A percentile compares a stretch with the other conserved stretches of the same genome.
Conservation (phyloP, 2,113 vertebrate species). For the Trogon surrucura region DNA sequence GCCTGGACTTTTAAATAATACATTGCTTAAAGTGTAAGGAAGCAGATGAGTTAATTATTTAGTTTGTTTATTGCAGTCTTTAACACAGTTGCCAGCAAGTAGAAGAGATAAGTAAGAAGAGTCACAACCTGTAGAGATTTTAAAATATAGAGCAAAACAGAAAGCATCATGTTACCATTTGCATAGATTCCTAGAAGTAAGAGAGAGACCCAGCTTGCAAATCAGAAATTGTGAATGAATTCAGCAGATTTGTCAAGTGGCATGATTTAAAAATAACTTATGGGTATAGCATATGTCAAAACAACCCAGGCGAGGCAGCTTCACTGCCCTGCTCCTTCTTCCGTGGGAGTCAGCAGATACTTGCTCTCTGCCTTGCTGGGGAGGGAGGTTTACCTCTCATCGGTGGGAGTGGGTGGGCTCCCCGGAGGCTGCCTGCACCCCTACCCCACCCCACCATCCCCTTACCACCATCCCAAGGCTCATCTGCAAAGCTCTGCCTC, state of each 20-base stretch:
- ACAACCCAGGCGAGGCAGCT: neutral
- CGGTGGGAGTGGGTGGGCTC: neutral
- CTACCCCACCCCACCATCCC: neutral
- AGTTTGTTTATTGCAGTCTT: constrained; percentile 61
- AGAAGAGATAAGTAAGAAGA: constrained; percentile 61
- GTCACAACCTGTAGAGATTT: constrained; percentile 53
- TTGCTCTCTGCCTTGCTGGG: neutral
- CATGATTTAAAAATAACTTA: constrained; percentile 14
- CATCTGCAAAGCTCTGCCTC: neutral
- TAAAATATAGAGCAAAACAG: constrained; percentile 52
- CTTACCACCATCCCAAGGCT: neutral
- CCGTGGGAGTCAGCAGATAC: neutral
- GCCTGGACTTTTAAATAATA: constrained; percentile 58
- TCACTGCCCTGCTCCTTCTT: constrained; percentile 31
- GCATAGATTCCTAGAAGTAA: constrained; percentile 3
- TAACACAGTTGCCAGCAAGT: constrained; percentile 50
- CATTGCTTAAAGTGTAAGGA: constrained; percentile 40
- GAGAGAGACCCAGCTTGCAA: neutral
- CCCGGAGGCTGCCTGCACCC: neutral
- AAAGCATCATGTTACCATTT: constrained; percentile 13
- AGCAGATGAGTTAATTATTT: constrained; percentile 66
- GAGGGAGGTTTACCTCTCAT: neutral
- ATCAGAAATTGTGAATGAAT: constrained; percentile 48
- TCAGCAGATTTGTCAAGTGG: neutral
- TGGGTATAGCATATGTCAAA: constrained; percentile 44